Evolutionary conservation across 2,888 invertebrate genomes (phyloP), one percentile per base, ranked within the genome.

Genomic region (Scaptomyza cyrtandrae): DNA sequence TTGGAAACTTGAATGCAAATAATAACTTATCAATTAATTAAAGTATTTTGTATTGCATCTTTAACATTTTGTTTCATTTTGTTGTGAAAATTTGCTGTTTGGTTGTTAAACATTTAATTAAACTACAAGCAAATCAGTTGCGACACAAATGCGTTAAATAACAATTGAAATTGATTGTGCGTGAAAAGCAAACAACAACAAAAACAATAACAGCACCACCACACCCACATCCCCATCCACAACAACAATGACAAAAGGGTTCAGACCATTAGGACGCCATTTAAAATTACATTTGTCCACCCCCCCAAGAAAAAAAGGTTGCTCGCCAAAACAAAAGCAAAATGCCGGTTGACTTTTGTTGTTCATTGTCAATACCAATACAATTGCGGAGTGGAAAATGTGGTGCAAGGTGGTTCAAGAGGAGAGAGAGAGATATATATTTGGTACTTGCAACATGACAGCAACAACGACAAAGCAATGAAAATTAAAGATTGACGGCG

Each of bases 131-230:
- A 62, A 70, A 62, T 62, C 62, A 24, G 27, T 52, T 50, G 53
- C 55, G 45, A 48, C 55, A 56, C 41, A 43, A 53, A 53, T 55
- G 45, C 72, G 55, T 65, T 49, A 45, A 71, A 55, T 45, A 78
- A 64, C 78, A 73, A 75, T 82, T 72, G 67, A 50, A 88, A 77
- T 69, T 79, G 71, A 72, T 82, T 84, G 71, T 77, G 86, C 80
- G 88, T 75, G 69, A 71, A 76, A 49, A 55, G 56, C 31, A 54
- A 45, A 35, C 55, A 59, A 50, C 45, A 61, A 62, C 59, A 56
- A 31, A 43, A 56, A 39, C 19, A 35, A 29, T 5, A 16, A 11
- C 24, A 37, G n/a, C 19, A 24, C 1, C 24, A 24, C 7, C 67
- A 35, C 54, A 33, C 50, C 74, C 37, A 46, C 27, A 58, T 27